phyloP scores from a whole-genome alignment of 1,140 invertebrate species.

The Dufourea novaeangliae region DNA sequence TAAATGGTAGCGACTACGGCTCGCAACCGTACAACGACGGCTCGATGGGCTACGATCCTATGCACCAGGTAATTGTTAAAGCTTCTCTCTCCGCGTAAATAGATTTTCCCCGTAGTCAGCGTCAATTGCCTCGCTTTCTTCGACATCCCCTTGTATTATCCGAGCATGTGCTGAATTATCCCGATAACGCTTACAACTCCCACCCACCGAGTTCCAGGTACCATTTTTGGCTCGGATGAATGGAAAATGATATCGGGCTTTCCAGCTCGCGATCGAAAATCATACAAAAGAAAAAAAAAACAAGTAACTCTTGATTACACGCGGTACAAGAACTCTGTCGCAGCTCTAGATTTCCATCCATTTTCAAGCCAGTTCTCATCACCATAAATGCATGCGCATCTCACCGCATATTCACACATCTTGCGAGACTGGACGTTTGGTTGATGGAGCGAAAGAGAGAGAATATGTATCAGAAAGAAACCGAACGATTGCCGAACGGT shows the following conservation, averaged over 20 bases:
- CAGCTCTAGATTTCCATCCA: conserved; percentile 56
- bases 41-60: conserved; percentile 93
- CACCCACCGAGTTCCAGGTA: neutral
- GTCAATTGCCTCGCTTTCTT: conserved; percentile 47
- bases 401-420: conserved; percentile 64
- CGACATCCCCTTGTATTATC: conserved; percentile 37
- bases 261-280: neutral
- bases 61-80: conserved; percentile 86
- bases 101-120: conserved; percentile 15
- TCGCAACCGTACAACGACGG: conserved; percentile 91
- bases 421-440: conserved; percentile 46
- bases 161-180: conserved; percentile 28
- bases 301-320: neutral
- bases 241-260: conserved; percentile 18
- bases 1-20: conserved; percentile 91
- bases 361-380: conserved; percentile 60
- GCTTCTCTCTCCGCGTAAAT: neutral
- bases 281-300: neutral
- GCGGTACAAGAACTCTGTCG: neutral
- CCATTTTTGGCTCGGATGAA: conserved; percentile 9
- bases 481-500: neutral
- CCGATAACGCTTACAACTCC: conserved; percentile 20
- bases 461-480: neutral
- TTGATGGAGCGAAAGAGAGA: conserved; percentile 9
- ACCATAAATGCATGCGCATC: conserved; percentile 70